These are phyloP conservation scores for Gracilinanus agilis DNA, from an alignment of 2,113 vertebrate genomes.

Conservation along the genomic window DNA sequence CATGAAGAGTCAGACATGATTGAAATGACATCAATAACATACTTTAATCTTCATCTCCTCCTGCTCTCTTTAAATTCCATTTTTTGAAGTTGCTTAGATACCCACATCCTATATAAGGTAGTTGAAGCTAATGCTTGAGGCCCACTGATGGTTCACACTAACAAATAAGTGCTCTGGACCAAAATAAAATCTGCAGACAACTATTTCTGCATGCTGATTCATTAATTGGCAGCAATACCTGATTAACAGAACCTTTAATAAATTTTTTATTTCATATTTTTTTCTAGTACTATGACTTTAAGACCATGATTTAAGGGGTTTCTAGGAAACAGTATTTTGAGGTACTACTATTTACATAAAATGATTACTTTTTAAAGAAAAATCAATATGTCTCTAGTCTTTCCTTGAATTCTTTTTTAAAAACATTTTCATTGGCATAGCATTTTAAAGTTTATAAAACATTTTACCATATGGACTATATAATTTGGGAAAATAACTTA, in stretches of 20 bases:
- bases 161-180: neutral
- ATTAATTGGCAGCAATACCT: neutral
- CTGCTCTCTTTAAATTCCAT: neutral
- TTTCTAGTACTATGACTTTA: neutral
- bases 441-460: neutral
- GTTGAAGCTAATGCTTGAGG: neutral
- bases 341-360: neutral
- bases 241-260: neutral
- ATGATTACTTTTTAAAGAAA: neutral
- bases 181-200: neutral
- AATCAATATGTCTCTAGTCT: neutral
- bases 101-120: neutral
- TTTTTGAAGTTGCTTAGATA: neutral
- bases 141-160: neutral
- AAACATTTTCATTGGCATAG: neutral
- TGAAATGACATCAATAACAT: neutral
- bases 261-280: neutral
- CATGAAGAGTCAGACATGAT: neutral
- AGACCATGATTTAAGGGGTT: neutral
- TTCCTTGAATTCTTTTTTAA: neutral
- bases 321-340: neutral
- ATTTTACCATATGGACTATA: neutral
- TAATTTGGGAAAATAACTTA: neutral
- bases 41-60: neutral
- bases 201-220: neutral